Percentiles rank a stretch among this genome's conserved stretches.
phyloP scores from a whole-genome alignment of 2,888 invertebrate genomes.

The Philereme vetulata region DNA sequence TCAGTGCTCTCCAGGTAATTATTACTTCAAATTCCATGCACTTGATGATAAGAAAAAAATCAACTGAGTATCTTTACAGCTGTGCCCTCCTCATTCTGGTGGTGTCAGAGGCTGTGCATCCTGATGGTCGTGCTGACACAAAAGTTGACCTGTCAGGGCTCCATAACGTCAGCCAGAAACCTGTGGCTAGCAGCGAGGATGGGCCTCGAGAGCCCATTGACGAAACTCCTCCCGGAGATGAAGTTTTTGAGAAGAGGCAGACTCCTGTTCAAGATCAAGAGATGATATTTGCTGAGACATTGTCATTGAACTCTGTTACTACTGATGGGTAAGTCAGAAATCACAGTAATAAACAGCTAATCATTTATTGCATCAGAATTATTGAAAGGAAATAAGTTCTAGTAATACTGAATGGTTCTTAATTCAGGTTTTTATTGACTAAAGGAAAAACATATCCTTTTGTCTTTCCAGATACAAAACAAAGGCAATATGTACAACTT shows the following conservation, averaged over 20 bases:
- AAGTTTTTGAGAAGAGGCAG: slow-evolving; percentile 37
- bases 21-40: slow-evolving; percentile 9
- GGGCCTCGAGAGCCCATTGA: slow-evolving; percentile 11
- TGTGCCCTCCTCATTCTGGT: slow-evolving; percentile 84
- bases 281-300: slow-evolving; percentile 78
- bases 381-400: background rate
- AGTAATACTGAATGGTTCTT: background rate
- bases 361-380: slow-evolving; percentile 17
- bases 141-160: slow-evolving; percentile 72
- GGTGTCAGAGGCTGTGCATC: slow-evolving; percentile 81
- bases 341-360: background rate
- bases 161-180: slow-evolving; percentile 72
- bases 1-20: slow-evolving; percentile 84
- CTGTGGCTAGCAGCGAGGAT: slow-evolving; percentile 32
- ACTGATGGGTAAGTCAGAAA: slow-evolving; percentile 79
- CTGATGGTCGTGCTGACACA: slow-evolving; percentile 53
- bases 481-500: too few species aligned
- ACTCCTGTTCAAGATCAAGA: slow-evolving; percentile 56
- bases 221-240: slow-evolving; percentile 23
- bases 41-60: background rate
- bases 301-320: slow-evolving; percentile 82
- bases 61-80: slow-evolving; percentile 60
- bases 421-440: background rate
- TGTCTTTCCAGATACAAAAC: too few species aligned
- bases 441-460: too few species aligned